phyloP scores from a whole-genome alignment of 2,888 invertebrate species.

The Sesamia inferens region DNA sequence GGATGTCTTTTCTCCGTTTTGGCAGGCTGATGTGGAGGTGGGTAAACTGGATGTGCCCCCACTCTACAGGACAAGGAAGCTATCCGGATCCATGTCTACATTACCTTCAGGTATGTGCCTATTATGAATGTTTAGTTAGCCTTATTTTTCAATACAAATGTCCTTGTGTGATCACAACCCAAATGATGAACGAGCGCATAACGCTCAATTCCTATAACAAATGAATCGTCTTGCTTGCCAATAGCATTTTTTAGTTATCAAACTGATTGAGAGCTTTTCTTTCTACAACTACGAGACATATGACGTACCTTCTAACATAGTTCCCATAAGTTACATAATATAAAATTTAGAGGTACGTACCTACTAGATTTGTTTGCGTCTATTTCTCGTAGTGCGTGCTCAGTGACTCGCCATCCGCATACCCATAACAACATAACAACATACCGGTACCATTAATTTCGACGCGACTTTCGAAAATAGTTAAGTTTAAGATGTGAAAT shows the following conservation, averaged over 20 bases:
- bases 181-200: background rate
- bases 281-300: background rate
- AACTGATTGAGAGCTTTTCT: background rate
- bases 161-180: background rate
- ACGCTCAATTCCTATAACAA: too few species aligned
- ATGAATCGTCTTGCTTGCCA: background rate
- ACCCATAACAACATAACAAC: conserved; percentile 10
- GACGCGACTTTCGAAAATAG: background rate
- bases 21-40: conserved; percentile 91
- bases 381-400: conserved; percentile 25
- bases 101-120: conserved; percentile 71
- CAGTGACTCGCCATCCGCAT: conserved; percentile 30
- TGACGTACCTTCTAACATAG: background rate
- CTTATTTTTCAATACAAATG: background rate
- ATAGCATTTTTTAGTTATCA: background rate
- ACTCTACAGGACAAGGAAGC: conserved; percentile 71
- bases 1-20: background rate
- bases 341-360: background rate
- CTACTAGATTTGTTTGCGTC: conserved; percentile 26
- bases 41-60: conserved; percentile 76
- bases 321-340: conserved; percentile 33
- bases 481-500: conserved; percentile 32
- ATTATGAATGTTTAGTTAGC: background rate
- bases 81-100: conserved; percentile 72
- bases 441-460: conserved; percentile 41